A percentile compares a stretch with the other conserved stretches of the same genome.
These are phyloP conservation scores for Stenodema calcarata DNA, from an alignment of 2,888 invertebrate species.

Conservation along the genomic window DNA sequence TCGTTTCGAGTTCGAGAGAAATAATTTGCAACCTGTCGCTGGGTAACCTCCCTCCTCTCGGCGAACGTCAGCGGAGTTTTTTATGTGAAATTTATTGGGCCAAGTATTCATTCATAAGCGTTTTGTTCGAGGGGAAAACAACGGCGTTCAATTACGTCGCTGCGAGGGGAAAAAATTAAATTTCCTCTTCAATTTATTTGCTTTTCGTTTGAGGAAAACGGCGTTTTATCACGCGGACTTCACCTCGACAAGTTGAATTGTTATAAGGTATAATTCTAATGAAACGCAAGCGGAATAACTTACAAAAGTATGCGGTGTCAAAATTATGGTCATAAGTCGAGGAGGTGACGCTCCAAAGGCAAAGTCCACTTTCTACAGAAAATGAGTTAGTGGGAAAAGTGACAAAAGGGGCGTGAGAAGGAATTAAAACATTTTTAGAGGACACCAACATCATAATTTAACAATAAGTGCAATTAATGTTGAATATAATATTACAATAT, in stretches of 20 bases:
- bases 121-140: not conserved
- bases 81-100: slow-evolving; percentile 34
- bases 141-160: not conserved
- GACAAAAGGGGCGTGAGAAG: no score
- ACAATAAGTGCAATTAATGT: no score
- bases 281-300: not conserved
- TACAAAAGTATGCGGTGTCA: no score
- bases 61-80: not conserved
- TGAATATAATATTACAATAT: no score
- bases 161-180: not conserved
- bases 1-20: not conserved
- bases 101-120: slow-evolving; percentile 24
- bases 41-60: not conserved
- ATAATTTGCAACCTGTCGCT: slow-evolving; percentile 2
- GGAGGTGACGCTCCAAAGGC: no score
- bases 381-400: no score
- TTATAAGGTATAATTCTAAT: not conserved
- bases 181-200: not conserved
- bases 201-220: not conserved
- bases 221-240: not conserved
- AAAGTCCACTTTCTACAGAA: no score
- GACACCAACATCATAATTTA: no score
- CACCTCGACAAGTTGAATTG: not conserved
- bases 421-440: no score
- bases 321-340: no score